These are phyloP conservation scores for Bombylius discolor DNA, from an alignment of 2,888 invertebrate species.

Conservation along the genomic window DNA sequence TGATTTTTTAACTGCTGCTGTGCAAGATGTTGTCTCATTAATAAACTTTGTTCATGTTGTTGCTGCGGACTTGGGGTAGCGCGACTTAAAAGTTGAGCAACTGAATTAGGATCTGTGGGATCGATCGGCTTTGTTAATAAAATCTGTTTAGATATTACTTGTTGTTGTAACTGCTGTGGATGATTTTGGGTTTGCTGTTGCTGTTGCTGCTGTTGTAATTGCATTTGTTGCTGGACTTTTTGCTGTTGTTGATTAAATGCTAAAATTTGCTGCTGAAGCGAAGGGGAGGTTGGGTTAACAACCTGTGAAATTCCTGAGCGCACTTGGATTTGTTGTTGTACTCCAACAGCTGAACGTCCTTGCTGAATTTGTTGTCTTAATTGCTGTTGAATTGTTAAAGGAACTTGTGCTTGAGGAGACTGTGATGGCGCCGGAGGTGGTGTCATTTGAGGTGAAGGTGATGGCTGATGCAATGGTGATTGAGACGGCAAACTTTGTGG, in stretches of 20 bases:
- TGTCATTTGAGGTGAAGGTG: slow-evolving; percentile 34
- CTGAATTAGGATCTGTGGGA: slow-evolving; percentile 34
- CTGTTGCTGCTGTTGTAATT: slow-evolving; percentile 12
- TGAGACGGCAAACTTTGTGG: slow-evolving; percentile 29
- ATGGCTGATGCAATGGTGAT: slow-evolving; percentile 22
- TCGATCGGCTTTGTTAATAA: slow-evolving; percentile 29
- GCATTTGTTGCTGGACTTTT: slow-evolving; percentile 14
- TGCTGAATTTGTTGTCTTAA: slow-evolving; percentile 29
- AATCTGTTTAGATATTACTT: slow-evolving; percentile 18
- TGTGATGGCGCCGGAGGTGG: slow-evolving; percentile 31
- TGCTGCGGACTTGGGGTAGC: slow-evolving; percentile 32
- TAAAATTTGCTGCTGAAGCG: slow-evolving; percentile 29
- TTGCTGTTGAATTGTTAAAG: slow-evolving; percentile 23
- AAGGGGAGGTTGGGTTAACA: slow-evolving; percentile 12
- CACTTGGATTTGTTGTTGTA: slow-evolving; percentile 15
- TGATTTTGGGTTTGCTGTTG: slow-evolving; percentile 11
- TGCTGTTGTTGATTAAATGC: slow-evolving; percentile 22
- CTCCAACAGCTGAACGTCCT: slow-evolving; percentile 16
- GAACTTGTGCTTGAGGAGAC: slow-evolving; percentile 22
- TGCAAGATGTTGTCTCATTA: slow-evolving; percentile 30
- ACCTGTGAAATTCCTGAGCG: slow-evolving; percentile 7
- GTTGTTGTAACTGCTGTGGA: slow-evolving; percentile 23
- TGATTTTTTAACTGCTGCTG: slow-evolving; percentile 25
- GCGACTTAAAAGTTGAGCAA: slow-evolving; percentile 26
- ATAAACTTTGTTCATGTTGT: slow-evolving; percentile 24